These are phyloP conservation scores for Eubasilissa splendida DNA, from an alignment of 2,888 invertebrate genomes.

Conservation along the genomic window DNA sequence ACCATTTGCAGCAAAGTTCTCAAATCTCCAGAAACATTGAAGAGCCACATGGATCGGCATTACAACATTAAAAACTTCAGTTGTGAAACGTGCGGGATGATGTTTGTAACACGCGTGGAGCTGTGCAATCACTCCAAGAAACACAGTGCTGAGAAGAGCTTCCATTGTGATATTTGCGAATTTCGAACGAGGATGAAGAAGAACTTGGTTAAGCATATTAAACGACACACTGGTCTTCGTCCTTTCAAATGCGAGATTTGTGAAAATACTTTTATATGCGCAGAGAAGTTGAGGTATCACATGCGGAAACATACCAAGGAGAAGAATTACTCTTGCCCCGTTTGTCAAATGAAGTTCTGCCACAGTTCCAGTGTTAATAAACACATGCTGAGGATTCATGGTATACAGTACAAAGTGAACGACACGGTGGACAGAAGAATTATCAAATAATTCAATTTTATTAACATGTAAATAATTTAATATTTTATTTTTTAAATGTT, in stretches of 20 bases:
- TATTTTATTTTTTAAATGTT: background rate
- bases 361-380: conserved; percentile 70
- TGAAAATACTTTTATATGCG: conserved; percentile 65
- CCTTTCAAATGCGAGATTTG: conserved; percentile 66
- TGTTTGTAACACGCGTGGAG: conserved; percentile 69
- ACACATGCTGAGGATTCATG: conserved; percentile 68
- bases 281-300: conserved; percentile 66
- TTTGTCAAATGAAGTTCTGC: conserved; percentile 67
- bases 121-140: conserved; percentile 67
- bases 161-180: conserved; percentile 68
- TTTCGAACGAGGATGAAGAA: conserved; percentile 66
- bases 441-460: conserved; percentile 25
- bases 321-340: conserved; percentile 67
- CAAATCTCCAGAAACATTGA: conserved; percentile 67
- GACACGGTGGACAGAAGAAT: conserved; percentile 61
- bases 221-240: conserved; percentile 69
- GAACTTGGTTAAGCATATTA: conserved; percentile 66
- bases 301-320: conserved; percentile 67
- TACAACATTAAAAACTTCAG: conserved; percentile 68
- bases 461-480: background rate
- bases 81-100: conserved; percentile 70
- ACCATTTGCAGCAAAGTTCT: conserved; percentile 66
- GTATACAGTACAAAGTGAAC: conserved; percentile 67
- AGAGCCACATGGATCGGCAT: conserved; percentile 68
- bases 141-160: conserved; percentile 64